phyloP scores from a whole-genome alignment of 37 sponge, comb jelly and placozoan species.

The Tethya wilhelma region DNA sequence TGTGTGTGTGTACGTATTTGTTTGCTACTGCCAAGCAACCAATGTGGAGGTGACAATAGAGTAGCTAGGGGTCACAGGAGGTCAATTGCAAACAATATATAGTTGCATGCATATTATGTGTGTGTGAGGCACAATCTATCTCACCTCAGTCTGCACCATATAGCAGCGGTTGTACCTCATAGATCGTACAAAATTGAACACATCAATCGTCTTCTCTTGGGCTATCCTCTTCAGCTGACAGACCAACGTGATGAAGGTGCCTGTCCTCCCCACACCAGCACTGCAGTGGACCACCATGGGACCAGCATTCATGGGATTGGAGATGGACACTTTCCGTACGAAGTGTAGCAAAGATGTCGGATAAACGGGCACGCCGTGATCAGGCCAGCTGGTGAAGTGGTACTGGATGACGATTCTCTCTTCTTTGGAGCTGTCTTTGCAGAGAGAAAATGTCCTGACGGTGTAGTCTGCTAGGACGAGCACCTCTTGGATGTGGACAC shows the following conservation, averaged over 20 bases:
- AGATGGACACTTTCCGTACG: constrained; percentile 65
- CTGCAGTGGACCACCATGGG: constrained; percentile 98
- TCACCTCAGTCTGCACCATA: constrained; percentile 96
- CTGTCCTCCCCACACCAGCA: constrained; percentile 97
- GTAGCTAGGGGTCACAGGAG: too few relatives aligned
- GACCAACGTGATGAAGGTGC: constrained; percentile 88
- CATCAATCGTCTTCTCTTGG: constrained; percentile 61
- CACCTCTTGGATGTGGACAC: constrained; percentile 67
- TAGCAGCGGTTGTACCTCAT: constrained; percentile 75
- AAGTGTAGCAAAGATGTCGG: constrained; percentile 87
- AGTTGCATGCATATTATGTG: neutral
- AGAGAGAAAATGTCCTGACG: constrained; percentile 78
- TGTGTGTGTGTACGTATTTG: neutral
- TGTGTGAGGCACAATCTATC: neutral
- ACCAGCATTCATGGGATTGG: constrained; percentile 60
- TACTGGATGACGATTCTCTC: constrained; percentile 84
- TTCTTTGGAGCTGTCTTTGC: constrained; percentile 35
- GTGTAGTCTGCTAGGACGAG: constrained; percentile 81
- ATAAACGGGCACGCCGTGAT: constrained; percentile 90
- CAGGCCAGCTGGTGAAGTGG: constrained; percentile 95
- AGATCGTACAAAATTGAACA: constrained; percentile 66
- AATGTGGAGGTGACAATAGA: too few relatives aligned
- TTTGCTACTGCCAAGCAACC: too few relatives aligned
- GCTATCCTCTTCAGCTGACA: constrained; percentile 64
- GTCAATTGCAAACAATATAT: neutral